A percentile compares a stretch with the other conserved stretches of the same genome.
These are phyloP conservation scores for Trachythela sp. DNA, from an alignment of 64 coral and sea anemone species.

Conservation along the genomic window DNA sequence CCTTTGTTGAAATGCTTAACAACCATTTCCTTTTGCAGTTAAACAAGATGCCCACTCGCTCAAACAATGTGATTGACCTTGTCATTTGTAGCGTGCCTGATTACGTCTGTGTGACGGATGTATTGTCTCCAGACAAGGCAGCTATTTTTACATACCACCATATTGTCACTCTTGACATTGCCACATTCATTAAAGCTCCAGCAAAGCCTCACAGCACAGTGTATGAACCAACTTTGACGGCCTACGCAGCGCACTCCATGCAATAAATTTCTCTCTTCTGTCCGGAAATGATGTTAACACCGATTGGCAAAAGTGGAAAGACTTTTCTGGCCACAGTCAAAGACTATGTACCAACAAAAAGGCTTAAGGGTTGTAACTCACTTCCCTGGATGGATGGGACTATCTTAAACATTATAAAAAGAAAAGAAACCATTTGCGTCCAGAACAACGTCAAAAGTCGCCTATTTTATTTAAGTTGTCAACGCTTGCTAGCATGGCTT, in stretches of 20 bases:
- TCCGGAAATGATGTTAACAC: constrained; percentile 42
- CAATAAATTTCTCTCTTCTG: neutral
- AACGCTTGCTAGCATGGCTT: neutral
- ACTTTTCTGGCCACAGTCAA: constrained; percentile 34
- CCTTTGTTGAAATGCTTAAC: constrained; percentile 46
- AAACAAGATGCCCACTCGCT: constrained; percentile 46
- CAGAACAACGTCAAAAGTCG: neutral
- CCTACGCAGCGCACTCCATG: neutral
- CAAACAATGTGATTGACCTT: constrained; percentile 51
- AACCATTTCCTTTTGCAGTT: constrained; percentile 52
- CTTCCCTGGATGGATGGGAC: constrained; percentile 48
- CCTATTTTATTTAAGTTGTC: neutral
- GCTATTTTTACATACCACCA: constrained; percentile 32
- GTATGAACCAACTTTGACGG: constrained; percentile 1
- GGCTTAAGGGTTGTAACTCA: constrained; percentile 35
- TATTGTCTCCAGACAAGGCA: neutral
- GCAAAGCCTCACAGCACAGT: constrained; percentile 19
- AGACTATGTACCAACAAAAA: constrained; percentile 48
- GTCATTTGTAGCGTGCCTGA: constrained; percentile 38
- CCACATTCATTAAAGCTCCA: constrained; percentile 32
- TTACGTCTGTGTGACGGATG: neutral
- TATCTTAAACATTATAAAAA: constrained; percentile 35
- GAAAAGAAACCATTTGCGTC: constrained; percentile 19
- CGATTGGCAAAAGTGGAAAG: constrained; percentile 49
- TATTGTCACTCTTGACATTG: neutral